phyloP scores from a whole-genome alignment of 1,140 invertebrate genomes.

The Tetraneura akinire region DNA sequence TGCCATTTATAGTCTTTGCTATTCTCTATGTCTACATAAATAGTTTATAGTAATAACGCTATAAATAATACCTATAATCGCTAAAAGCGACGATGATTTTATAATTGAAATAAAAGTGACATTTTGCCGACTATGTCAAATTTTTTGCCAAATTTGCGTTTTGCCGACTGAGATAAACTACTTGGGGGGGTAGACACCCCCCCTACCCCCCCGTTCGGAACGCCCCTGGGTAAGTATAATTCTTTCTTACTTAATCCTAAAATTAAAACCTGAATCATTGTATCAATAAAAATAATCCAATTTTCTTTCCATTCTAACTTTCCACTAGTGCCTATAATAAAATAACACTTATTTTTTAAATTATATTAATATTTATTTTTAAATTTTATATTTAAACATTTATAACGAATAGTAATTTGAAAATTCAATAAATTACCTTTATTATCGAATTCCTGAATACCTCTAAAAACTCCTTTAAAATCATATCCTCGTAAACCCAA shows the following conservation, averaged over 20 bases:
- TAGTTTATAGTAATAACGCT: too few species aligned
- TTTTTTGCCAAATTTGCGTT: too few species aligned
- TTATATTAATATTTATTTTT: too few species aligned
- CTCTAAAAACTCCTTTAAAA: slow-evolving; percentile 85
- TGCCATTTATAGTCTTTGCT: too few species aligned
- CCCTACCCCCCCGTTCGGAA: too few species aligned
- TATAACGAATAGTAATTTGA: background rate
- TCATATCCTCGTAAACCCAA: slow-evolving; percentile 90
- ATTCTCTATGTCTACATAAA: too few species aligned
- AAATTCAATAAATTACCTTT: slow-evolving; percentile 60
- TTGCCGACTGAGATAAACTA: too few species aligned
- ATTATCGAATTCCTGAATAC: slow-evolving; percentile 71
- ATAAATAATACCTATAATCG: too few species aligned
- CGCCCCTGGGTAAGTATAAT: slow-evolving; percentile 79
- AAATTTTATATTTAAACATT: background rate
- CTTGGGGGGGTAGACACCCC: too few species aligned
- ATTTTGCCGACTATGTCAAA: too few species aligned
- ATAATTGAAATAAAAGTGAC: too few species aligned
- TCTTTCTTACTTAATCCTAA: slow-evolving; percentile 73
- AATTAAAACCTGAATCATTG: slow-evolving; percentile 90
- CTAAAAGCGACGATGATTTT: too few species aligned
- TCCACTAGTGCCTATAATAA: slow-evolving; percentile 61
- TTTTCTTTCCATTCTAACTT: slow-evolving; percentile 80
- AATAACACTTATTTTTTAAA: background rate
- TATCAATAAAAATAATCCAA: slow-evolving; percentile 93